These are phyloP conservation scores for Papilio aristodemus DNA, from an alignment of 1,140 invertebrate species.

Conservation along the genomic window DNA sequence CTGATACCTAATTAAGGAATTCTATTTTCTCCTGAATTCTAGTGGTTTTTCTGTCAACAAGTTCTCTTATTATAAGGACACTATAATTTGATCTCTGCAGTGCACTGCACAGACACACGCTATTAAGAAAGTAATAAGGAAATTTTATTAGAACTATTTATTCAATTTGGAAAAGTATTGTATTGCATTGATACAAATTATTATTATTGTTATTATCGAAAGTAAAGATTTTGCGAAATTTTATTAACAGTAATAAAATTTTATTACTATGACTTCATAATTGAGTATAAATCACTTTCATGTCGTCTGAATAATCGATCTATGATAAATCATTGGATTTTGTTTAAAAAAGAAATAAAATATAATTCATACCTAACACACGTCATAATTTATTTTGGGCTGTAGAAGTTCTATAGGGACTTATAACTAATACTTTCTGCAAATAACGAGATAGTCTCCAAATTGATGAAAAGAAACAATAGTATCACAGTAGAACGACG, in stretches of 20 bases:
- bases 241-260: neutral
- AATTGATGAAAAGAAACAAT: no score
- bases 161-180: conserved; percentile 2
- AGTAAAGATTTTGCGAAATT: neutral
- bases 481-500: neutral
- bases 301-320: no score
- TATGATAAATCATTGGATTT: neutral
- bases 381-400: no score
- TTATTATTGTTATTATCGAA: neutral
- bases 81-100: no score
- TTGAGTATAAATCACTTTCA: neutral
- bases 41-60: neutral
- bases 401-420: no score
- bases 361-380: no score
- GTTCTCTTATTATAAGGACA: neutral
- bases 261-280: neutral
- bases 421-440: no score
- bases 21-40: neutral
- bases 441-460: no score
- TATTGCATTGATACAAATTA: neutral
- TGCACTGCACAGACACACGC: neutral
- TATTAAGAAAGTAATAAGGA: neutral
- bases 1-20: neutral
- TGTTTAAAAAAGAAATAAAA: neutral
- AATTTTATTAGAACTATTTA: neutral